Percentiles rank a stretch among this genome's conserved stretches.
Evolutionary conservation across 2,888 invertebrate species (phyloP).

Genomic region (Petrophora chlorosata): DNA sequence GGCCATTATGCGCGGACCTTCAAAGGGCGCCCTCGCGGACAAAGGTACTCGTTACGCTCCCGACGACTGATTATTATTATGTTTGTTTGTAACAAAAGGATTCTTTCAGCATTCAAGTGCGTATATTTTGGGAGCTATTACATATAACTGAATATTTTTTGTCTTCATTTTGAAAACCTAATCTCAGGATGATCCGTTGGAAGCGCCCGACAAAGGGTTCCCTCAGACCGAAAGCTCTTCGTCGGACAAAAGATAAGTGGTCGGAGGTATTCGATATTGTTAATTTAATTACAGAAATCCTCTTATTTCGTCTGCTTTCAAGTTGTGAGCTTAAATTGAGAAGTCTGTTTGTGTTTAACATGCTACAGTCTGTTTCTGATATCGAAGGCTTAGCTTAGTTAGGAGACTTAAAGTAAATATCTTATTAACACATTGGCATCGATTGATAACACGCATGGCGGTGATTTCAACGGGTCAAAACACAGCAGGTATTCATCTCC

Average conservation of each 20-base stretch:
- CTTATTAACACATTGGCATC: no score
- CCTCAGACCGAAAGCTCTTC: slow-evolving; percentile 12
- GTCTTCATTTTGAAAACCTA: slow-evolving; percentile 21
- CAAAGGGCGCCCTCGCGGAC: slow-evolving; percentile 49
- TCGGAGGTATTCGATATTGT: slow-evolving; percentile 14
- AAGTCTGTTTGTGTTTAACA: slow-evolving; percentile 1
- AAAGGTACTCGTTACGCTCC: slow-evolving; percentile 60
- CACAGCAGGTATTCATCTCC: no score
- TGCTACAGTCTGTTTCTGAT: no score
- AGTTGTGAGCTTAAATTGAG: not conserved
- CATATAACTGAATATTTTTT: slow-evolving; percentile 13
- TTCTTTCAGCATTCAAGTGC: slow-evolving; percentile 43
- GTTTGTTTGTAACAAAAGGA: slow-evolving; percentile 60
- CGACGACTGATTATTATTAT: slow-evolving; percentile 62
- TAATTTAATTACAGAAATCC: slow-evolving; percentile 12
- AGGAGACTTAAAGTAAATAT: no score
- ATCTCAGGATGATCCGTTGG: slow-evolving; percentile 25
- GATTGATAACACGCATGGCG: no score
- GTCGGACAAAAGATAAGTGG: slow-evolving; percentile 17
- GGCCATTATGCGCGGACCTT: slow-evolving; percentile 44
- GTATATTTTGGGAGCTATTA: slow-evolving; percentile 24
- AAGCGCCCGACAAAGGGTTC: slow-evolving; percentile 18
- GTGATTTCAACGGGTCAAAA: no score
- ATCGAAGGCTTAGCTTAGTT: no score
- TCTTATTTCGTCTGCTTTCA: slow-evolving; percentile 1